These are phyloP conservation scores for Idaea dimidiata DNA, from an alignment of 2,888 invertebrate species.

Conservation along the genomic window DNA sequence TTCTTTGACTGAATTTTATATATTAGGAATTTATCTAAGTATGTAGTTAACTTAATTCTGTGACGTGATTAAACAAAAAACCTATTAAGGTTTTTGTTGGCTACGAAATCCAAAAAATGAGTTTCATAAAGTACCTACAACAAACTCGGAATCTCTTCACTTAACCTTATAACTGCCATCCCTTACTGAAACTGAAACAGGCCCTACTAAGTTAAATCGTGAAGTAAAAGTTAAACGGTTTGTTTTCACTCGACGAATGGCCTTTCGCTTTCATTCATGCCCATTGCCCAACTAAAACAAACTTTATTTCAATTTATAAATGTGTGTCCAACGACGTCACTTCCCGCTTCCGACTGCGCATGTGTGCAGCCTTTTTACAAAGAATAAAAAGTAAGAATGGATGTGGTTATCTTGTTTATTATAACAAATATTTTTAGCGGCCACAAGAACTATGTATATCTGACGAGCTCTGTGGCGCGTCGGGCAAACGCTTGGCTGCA, in stretches of 20 bases:
- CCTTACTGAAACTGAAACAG: constrained; percentile 3
- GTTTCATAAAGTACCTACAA: too few relatives aligned
- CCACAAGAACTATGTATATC: too few relatives aligned
- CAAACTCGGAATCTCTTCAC: not conserved
- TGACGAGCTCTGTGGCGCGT: too few relatives aligned
- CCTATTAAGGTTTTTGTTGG: too few relatives aligned
- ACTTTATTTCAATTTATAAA: constrained; percentile 76
- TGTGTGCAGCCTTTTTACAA: constrained; percentile 66
- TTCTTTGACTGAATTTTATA: too few relatives aligned
- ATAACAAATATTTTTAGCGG: too few relatives aligned
- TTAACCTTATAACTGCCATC: not conserved
- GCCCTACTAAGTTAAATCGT: not conserved
- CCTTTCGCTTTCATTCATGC: constrained; percentile 77
- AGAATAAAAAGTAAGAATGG: constrained; percentile 37
- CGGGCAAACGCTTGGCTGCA: too few relatives aligned
- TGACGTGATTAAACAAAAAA: too few relatives aligned
- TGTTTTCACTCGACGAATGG: constrained; percentile 26
- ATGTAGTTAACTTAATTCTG: too few relatives aligned
- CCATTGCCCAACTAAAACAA: constrained; percentile 78
- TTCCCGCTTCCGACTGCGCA: constrained; percentile 50
- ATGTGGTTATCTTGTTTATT: constrained; percentile 8
- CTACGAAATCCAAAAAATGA: too few relatives aligned
- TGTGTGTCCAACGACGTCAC: constrained; percentile 58
- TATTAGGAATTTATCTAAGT: too few relatives aligned
- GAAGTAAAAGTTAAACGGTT: not conserved